These are phyloP conservation scores for Bugula neritina DNA, from an alignment of 2,888 invertebrate genomes.

Conservation along the genomic window DNA sequence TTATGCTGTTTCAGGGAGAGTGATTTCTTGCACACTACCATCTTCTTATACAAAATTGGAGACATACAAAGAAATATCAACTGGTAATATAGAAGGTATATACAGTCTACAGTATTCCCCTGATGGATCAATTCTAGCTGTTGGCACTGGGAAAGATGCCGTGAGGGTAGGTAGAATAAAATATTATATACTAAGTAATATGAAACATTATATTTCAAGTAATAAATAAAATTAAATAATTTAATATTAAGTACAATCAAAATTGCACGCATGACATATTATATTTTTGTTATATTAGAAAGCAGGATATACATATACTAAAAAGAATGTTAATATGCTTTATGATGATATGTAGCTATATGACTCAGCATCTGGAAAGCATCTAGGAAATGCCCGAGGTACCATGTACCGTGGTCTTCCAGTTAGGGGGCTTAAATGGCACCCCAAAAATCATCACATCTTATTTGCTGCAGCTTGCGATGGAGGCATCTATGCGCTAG, in stretches of 20 bases:
- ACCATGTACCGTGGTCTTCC: conserved; percentile 42
- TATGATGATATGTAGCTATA: conserved; percentile 22
- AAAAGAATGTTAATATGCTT: no score
- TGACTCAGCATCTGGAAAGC: conserved; percentile 26
- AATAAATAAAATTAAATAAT: no score
- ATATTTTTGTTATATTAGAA: no score
- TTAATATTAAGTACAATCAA: no score
- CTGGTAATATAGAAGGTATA: conserved; percentile 36
- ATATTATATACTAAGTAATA: no score
- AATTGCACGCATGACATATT: no score
- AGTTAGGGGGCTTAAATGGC: conserved; percentile 43
- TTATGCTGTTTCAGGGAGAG: not conserved
- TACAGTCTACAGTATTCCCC: conserved; percentile 44
- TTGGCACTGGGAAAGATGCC: conserved; percentile 43
- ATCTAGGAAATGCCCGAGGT: conserved; percentile 31
- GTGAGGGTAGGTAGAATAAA: conserved; percentile 39
- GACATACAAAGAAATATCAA: conserved; percentile 36
- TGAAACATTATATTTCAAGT: no score
- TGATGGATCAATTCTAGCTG: conserved; percentile 40
- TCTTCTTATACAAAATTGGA: conserved; percentile 31
- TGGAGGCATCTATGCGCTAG: conserved; percentile 40
- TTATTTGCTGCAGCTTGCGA: conserved; percentile 43
- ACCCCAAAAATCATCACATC: conserved; percentile 38
- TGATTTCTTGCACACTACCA: not conserved
- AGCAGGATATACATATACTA: no score